Conservation (phyloP, 2,888 invertebrate species). For the Sinodicranocentrus sp. region DNA sequence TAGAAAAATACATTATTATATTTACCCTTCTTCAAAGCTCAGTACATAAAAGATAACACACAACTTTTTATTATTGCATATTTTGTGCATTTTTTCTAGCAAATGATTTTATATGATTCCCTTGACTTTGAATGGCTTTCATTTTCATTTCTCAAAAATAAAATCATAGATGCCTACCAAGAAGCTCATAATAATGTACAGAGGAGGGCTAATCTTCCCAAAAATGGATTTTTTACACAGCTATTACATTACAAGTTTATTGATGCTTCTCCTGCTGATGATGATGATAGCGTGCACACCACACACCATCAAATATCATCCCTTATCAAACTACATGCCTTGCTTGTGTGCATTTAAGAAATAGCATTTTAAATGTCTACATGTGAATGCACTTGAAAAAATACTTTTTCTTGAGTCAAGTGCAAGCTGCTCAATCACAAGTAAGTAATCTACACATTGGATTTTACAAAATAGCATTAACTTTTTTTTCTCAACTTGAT, state of each 20-base stretch:
- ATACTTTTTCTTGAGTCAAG: background rate
- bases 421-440: background rate
- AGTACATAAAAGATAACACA: no score
- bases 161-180: background rate
- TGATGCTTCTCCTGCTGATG: background rate
- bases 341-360: background rate
- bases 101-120: background rate
- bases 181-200: background rate
- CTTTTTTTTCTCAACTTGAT: no score
- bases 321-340: background rate
- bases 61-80: no score
- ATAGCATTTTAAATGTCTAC: background rate
- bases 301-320: background rate
- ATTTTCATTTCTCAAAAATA: constrained; percentile 11
- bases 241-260: constrained; percentile 14
- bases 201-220: background rate
- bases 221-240: background rate
- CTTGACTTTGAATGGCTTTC: constrained; percentile 14
- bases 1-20: no score
- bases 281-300: background rate
- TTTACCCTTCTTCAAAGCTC: no score
- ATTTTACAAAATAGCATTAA: no score
- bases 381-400: constrained; percentile 12
- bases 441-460: background rate
- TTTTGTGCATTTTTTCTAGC: no score